A percentile compares a stretch with the other conserved stretches of the same genome.
phyloP scores from a whole-genome alignment of 2,888 invertebrate genomes.

The Coleophora flavipennella region DNA sequence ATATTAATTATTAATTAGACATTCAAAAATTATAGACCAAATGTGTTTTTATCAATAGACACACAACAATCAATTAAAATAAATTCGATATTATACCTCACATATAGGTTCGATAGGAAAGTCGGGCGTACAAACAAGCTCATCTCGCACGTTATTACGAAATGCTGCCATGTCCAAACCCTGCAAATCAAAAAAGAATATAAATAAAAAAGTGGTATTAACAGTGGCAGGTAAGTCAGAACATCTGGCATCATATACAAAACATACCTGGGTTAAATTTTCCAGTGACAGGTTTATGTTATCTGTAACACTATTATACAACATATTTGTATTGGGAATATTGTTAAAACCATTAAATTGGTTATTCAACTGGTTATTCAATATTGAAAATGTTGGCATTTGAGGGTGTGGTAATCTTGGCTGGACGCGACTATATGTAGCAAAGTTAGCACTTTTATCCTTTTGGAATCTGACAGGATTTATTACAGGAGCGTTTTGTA shows the following conservation, averaged over 20 bases:
- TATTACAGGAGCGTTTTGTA: constrained; percentile 24
- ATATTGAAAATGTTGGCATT: constrained; percentile 23
- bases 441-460: constrained; percentile 19
- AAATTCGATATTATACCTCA: constrained; percentile 36
- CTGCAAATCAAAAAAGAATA: constrained; percentile 24
- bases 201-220: too few relatives aligned
- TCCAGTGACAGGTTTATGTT: constrained; percentile 43
- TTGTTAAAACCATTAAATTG: constrained; percentile 40
- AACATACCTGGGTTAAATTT: constrained; percentile 59
- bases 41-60: too few relatives aligned
- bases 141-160: constrained; percentile 28
- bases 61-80: not conserved
- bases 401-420: constrained; percentile 27
- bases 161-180: constrained; percentile 54
- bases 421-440: constrained; percentile 28
- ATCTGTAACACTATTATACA: constrained; percentile 14
- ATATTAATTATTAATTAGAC: too few relatives aligned
- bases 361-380: constrained; percentile 14
- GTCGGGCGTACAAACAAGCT: constrained; percentile 77
- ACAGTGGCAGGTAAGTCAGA: not conserved
- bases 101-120: constrained; percentile 61
- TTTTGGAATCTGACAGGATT: constrained; percentile 28
- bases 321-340: constrained; percentile 1
- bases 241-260: too few relatives aligned
- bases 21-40: too few relatives aligned